Evolutionary conservation across 92 coral and sea anemone species (phyloP), one percentile per base, ranked within the genome.

Genomic region (Plumapathes pennacea): DNA sequence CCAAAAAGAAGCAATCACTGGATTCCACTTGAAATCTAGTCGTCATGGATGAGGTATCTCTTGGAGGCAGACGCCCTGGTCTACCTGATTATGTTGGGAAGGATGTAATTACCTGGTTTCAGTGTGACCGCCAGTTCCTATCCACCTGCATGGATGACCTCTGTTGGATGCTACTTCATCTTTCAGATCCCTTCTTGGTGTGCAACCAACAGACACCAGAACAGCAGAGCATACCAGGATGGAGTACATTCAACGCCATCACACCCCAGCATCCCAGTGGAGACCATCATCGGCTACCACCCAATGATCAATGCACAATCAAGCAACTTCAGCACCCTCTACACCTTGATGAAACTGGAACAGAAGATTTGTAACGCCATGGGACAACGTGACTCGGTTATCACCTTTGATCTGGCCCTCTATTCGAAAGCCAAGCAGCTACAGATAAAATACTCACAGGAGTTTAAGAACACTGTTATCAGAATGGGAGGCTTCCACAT

Each of bases 401-500:
- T 82, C 32, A 82, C 80, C 20, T 70, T 76, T 48, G 84, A 82
- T 41, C 75, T 82, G 33, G 63, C 46, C 33, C 69, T 60, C 22
- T 60, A 60, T 9, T 39, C 69, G 24, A 77, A 77, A 54, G 85
- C 81, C 30, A 78, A 77, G 57, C 84, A 84, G 55, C 22, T 77
- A 32, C 85, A 84, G 50, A 34, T 57, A 67, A 71, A 53, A 46
- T 44, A 54, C 31, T 51, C 57, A 10, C 66, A 52, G 0, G 85
- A 77, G 64, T 71, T 83, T 53, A 31, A 42, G 10, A 54, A 60
- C 51, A 49, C 42, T 32, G 81, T 77, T 2, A 58, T 83, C n/a
- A 54, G 85, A 40, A 64, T 71, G 76, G 85, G 90, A 34, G 74
- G 90, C 1, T 77, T 71, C 41, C 90, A 77, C 58, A 77, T 83